Percentiles rank a stretch among this genome's conserved stretches.
Conservation (phyloP, 2,888 invertebrate species). For the Monopis laevigella region DNA sequence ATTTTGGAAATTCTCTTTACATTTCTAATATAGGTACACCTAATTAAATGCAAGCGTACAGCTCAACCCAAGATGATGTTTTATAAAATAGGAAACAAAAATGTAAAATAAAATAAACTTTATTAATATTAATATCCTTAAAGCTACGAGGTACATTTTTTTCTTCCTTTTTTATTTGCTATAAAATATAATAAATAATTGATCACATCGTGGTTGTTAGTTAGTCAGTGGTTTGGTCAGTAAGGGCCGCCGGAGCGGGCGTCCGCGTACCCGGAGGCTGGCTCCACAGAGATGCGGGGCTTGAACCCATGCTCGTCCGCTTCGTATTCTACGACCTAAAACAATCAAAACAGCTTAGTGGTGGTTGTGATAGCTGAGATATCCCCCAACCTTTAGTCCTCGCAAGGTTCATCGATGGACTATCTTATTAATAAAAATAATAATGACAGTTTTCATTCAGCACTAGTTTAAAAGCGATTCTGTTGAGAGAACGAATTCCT, state of each 20-base stretch:
- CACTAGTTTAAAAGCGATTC: too few species aligned
- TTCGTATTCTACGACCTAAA: conserved; percentile 73
- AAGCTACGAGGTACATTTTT: background rate
- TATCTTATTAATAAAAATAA: too few species aligned
- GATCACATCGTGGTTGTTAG: background rate
- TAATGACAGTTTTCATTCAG: too few species aligned
- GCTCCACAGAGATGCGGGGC: conserved; percentile 68
- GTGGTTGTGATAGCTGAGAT: too few species aligned
- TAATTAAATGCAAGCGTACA: too few species aligned
- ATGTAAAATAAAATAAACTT: background rate
- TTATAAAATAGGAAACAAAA: too few species aligned
- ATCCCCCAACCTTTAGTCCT: too few species aligned
- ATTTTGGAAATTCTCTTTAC: too few species aligned
- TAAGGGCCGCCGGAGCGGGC: conserved; percentile 43
- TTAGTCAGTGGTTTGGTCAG: conserved; percentile 16
- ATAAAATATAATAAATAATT: conserved; percentile 1
- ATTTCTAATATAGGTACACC: too few species aligned
- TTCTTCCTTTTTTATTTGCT: background rate
- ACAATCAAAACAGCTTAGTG: conserved; percentile 20
- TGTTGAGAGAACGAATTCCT: too few species aligned
- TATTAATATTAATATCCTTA: background rate
- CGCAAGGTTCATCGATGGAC: too few species aligned
- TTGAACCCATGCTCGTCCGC: conserved; percentile 76
- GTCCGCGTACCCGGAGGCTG: conserved; percentile 38
- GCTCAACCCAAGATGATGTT: too few species aligned